Evolutionary conservation across 2,797 vertebrate genomes (phyloP), one percentile per base, ranked within the genome.

Genomic region (Catharus ustulatus): DNA sequence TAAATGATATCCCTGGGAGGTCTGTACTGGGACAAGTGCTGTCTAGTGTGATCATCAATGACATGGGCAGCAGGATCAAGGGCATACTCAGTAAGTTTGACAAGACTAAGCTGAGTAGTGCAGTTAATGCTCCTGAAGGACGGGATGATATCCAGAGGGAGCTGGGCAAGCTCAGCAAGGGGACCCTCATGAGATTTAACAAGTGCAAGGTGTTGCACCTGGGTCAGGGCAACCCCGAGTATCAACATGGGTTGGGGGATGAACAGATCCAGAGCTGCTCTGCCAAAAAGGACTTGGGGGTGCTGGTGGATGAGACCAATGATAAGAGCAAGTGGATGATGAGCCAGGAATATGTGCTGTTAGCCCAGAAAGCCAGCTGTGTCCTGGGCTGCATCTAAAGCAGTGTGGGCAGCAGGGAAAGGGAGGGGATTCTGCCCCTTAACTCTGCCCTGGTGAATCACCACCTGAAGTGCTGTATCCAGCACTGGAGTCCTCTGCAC

Each of bases 331-430:
- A 48, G 29, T 46, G 42, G 42, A 48, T 55, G 42, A 61, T 7
- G 30, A 81, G 12, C 40, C 1, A 2, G 46, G 51, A 59, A 21
- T 13, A 8, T 1, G 8, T 0, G 0, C 46, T 81, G 38, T 5
- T 16, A 11, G 24, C 61, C 7, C 34, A 34, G 34, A 34, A 34
- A 34, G 34, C 34, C 34, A 34, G 34, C 34, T 34, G 34, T 34
- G 34, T 34, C 34, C 34, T 34, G 34, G 34, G 34, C 34, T 34
- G 34, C 34, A 34, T 34, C 34, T 34, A 34, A 34, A 34, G 34
- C 34, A 34, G 34, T 34, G 34, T 34, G 34, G 34, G 34, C 34
- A 34, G 34, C 34, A 34, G 34, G 34, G 34, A 34, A 34, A 34
- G 34, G 34, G 34, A 34, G 34, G 34, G 34, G 34, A 34, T 34